Evolutionary conservation across 2,113 vertebrate genomes (phyloP), one percentile per base, ranked within the genome.

Genomic region (Picathartes gymnocephalus): DNA sequence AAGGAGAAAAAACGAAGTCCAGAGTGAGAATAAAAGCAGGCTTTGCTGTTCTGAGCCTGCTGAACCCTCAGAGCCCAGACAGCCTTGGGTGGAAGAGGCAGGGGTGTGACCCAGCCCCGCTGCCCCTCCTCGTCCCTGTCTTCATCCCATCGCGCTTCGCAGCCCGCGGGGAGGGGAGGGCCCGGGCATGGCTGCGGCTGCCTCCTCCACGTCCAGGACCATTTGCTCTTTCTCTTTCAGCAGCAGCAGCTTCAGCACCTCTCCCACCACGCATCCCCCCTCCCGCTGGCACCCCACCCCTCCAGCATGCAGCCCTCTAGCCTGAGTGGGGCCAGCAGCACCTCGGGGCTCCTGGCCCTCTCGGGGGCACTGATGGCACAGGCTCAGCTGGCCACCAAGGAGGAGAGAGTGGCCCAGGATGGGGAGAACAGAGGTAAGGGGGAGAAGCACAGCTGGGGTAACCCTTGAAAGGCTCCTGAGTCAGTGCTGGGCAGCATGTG

Each of bases 161-260:
- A 6, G 24, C 4, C 40, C 37, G 2, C 8, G 15, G 47, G 72
- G 19, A 27, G 37, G 22, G 47, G 17, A 5, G 58, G 18, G 39
- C 9, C 45, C 0, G 17, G 82, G 50, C 53, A 14, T 11, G 81
- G 54, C 90, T 80, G 69, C 0, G 7, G 48, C 62, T 3, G 7
- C 20, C 84, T 47, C 78, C 74, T 53, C 50, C 9, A 3, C 8
- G 33, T 39, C 35, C 25, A 40, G 74, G 40, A 70, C 58, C 90
- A 7, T 96, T 69, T 88, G 95, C 95, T 97, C 97, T 95, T 80
- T 97, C 86, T 87, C 90, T 92, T 98, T 96, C 97, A 99, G 98
- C 99, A 99, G 98, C 99, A 99, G 98, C 99, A 99, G 98, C 98
- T 99, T 97, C 99, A 99, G 97, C 98, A 99, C 64, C 98, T 99